These are phyloP conservation scores for Ceyx margarethae DNA, from an alignment of 2,113 vertebrate species.

Conservation along the genomic window DNA sequence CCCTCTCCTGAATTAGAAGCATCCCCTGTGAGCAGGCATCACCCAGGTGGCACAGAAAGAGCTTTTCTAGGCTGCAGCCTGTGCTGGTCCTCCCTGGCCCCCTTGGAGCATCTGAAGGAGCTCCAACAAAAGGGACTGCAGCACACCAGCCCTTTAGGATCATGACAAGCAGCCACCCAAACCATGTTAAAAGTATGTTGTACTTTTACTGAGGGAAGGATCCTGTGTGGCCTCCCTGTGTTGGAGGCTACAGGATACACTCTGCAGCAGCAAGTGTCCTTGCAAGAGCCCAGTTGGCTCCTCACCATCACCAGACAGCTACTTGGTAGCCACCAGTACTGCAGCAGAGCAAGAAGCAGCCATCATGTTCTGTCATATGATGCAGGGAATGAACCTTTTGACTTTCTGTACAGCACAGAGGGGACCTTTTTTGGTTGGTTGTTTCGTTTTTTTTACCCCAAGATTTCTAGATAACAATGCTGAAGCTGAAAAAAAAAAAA, in stretches of 20 bases:
- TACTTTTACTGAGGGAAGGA: background rate
- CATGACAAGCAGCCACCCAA: background rate
- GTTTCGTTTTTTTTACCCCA: no score
- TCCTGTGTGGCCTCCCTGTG: background rate
- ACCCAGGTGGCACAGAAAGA: background rate
- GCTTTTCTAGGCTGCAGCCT: background rate
- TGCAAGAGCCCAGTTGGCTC: background rate
- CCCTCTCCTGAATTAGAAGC: background rate
- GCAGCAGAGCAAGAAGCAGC: background rate
- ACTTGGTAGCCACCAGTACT: background rate
- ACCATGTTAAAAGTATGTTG: background rate
- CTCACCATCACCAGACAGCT: background rate
- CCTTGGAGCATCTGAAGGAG: background rate
- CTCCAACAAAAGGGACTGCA: background rate
- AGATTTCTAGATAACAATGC: background rate
- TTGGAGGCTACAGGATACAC: background rate
- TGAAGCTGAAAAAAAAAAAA: background rate
- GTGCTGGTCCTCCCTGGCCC: background rate
- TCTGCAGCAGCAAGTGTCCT: background rate
- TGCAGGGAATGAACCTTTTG: fast-evolving
- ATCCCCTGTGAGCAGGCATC: background rate
- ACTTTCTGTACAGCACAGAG: background rate
- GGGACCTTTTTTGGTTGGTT: background rate
- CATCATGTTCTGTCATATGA: background rate
- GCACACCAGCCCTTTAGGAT: background rate